A percentile compares a stretch with the other conserved stretches of the same genome.
Evolutionary conservation across 2,888 invertebrate genomes (phyloP).

Genomic region (Meiosimyza decipiens): DNA sequence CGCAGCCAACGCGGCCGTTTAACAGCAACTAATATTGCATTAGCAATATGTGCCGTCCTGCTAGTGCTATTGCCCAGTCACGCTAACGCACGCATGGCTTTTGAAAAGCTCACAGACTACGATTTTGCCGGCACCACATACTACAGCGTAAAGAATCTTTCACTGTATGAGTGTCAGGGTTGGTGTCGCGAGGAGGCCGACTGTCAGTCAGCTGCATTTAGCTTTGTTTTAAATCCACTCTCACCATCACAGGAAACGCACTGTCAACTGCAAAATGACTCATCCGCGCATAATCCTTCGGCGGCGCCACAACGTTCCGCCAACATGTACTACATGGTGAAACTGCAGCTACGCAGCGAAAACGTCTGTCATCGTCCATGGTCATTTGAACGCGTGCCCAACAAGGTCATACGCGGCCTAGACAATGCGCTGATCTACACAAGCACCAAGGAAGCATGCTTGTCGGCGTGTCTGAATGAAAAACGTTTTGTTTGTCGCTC

Average conservation of each 20-base stretch:
- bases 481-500: constrained; percentile 92
- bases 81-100: constrained; percentile 83
- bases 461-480: constrained; percentile 93
- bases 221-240: constrained; percentile 91
- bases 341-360: constrained; percentile 85
- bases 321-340: constrained; percentile 96
- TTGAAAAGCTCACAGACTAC: constrained; percentile 92
- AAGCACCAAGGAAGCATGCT: constrained; percentile 92
- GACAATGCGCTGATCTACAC: constrained; percentile 94
- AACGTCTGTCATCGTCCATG: constrained; percentile 92
- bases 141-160: constrained; percentile 91
- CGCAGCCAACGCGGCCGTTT: constrained; percentile 20
- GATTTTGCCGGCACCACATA: constrained; percentile 92
- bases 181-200: constrained; percentile 94
- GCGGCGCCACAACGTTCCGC: constrained; percentile 85
- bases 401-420: constrained; percentile 88
- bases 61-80: constrained; percentile 48
- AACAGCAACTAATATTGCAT: constrained; percentile 39
- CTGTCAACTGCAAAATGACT: constrained; percentile 92
- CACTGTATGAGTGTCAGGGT: constrained; percentile 92
- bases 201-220: constrained; percentile 92
- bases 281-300: constrained; percentile 88
- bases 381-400: constrained; percentile 93
- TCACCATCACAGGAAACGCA: constrained; percentile 92
- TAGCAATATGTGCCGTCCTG: constrained; percentile 38